Conservation (phyloP, 2,888 invertebrate species). For the Lysandra bellargus region DNA sequence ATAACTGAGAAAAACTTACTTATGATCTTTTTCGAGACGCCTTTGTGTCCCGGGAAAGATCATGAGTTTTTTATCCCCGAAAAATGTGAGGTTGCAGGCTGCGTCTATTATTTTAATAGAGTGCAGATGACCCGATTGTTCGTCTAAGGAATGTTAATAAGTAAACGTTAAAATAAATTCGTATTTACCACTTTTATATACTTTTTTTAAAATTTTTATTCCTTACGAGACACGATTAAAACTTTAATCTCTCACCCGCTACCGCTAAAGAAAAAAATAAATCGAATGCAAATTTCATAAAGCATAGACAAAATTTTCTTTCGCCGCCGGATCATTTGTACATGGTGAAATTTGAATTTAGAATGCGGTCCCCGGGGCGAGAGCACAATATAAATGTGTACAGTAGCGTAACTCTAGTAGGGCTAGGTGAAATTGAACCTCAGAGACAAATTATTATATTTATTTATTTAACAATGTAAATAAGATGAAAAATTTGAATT, state of each 20-base stretch:
- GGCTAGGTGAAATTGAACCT: not conserved
- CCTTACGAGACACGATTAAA: not conserved
- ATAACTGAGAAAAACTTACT: too few species aligned
- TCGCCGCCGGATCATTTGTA: slow-evolving; percentile 64
- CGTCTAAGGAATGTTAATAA: too few species aligned
- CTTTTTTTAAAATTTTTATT: not conserved
- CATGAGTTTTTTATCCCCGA: too few species aligned
- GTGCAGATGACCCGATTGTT: not conserved
- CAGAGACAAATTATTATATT: too few species aligned
- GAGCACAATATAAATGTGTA: not conserved
- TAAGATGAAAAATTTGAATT: too few species aligned
- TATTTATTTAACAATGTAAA: too few species aligned
- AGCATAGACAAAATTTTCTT: slow-evolving; percentile 42
- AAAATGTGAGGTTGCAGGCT: too few species aligned
- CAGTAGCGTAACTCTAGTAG: not conserved
- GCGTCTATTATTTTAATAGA: not conserved
- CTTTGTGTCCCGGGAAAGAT: too few species aligned
- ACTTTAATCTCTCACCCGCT: not conserved
- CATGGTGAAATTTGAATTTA: slow-evolving; percentile 69
- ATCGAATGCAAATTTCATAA: slow-evolving; percentile 29
- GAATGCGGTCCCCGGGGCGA: slow-evolving; percentile 55
- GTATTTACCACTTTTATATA: not conserved
- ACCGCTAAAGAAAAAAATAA: not conserved
- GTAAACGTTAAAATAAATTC: too few species aligned
- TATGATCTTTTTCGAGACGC: too few species aligned